A percentile compares a stretch with the other conserved stretches of the same genome.
phyloP scores from a whole-genome alignment of 1,140 invertebrate genomes.

The Neodiprion virginianus region DNA sequence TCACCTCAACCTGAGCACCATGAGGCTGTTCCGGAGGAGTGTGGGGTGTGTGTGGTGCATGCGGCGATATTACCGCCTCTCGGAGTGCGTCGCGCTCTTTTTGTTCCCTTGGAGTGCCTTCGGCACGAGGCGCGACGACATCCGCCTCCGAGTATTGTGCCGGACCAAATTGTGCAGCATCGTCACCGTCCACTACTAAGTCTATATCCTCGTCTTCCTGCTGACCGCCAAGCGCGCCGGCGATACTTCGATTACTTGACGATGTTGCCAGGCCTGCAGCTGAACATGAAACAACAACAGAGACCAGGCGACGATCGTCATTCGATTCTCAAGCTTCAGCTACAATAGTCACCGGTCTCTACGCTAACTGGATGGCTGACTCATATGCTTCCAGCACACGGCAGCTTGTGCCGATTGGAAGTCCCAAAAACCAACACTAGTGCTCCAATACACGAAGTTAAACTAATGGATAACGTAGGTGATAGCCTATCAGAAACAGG shows the following conservation, averaged over 20 bases:
- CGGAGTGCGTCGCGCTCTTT: constrained; percentile 67
- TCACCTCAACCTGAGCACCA: constrained; percentile 52
- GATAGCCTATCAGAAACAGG: too few species aligned
- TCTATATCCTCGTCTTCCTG: constrained; percentile 82
- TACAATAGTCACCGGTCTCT: background rate
- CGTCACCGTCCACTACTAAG: constrained; percentile 79
- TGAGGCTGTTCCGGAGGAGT: constrained; percentile 44
- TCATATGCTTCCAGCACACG: too few species aligned
- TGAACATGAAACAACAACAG: constrained; percentile 22
- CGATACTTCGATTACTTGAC: constrained; percentile 55
- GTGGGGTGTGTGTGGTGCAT: constrained; percentile 45
- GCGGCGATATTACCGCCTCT: constrained; percentile 66
- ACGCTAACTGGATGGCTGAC: background rate
- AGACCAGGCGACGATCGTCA: background rate
- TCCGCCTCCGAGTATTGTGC: constrained; percentile 83
- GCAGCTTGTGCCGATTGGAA: background rate
- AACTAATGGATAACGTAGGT: too few species aligned
- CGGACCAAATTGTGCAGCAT: constrained; percentile 78
- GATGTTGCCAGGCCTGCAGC: constrained; percentile 65
- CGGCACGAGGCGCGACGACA: constrained; percentile 67
- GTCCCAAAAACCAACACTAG: background rate
- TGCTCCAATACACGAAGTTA: too few species aligned
- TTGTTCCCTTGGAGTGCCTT: constrained; percentile 64
- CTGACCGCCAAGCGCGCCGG: constrained; percentile 60
- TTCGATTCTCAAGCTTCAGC: constrained; percentile 3